phyloP scores from a whole-genome alignment of 2,888 invertebrate genomes.

The Chrysolina americana region DNA sequence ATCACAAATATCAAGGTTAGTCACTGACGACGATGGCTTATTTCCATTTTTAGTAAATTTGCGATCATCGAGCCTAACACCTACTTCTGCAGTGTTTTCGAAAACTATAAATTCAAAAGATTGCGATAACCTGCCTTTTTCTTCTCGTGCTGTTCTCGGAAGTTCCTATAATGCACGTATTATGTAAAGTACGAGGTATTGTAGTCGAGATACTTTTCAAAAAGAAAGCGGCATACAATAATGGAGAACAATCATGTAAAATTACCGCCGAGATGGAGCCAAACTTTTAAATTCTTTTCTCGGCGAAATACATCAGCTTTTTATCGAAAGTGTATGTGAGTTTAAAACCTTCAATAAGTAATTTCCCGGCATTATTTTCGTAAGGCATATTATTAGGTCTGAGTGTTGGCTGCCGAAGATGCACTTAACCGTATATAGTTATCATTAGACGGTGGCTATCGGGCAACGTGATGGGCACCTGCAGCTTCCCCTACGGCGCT shows the following conservation, averaged over 20 bases:
- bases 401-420: conserved; percentile 44
- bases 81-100: no score
- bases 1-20: no score
- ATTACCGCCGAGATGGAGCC: conserved; percentile 2
- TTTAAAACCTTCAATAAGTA: conserved; percentile 44
- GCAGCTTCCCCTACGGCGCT: conserved; percentile 44
- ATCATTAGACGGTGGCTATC: conserved; percentile 52
- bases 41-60: no score
- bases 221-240: neutral
- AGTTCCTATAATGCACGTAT: no score
- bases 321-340: conserved; percentile 6
- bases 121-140: no score
- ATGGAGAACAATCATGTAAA: neutral
- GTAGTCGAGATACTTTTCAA: no score
- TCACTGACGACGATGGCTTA: no score
- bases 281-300: conserved; percentile 19
- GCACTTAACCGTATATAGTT: conserved; percentile 47
- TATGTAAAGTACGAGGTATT: no score
- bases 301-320: neutral
- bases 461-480: conserved; percentile 47
- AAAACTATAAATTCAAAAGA: no score
- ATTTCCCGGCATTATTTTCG: conserved; percentile 45
- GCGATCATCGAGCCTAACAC: no score
- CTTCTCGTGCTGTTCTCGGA: neutral
- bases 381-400: conserved; percentile 46